Conservation (phyloP, 1,140 invertebrate species). For the Drosophila mojavensis region DNA sequence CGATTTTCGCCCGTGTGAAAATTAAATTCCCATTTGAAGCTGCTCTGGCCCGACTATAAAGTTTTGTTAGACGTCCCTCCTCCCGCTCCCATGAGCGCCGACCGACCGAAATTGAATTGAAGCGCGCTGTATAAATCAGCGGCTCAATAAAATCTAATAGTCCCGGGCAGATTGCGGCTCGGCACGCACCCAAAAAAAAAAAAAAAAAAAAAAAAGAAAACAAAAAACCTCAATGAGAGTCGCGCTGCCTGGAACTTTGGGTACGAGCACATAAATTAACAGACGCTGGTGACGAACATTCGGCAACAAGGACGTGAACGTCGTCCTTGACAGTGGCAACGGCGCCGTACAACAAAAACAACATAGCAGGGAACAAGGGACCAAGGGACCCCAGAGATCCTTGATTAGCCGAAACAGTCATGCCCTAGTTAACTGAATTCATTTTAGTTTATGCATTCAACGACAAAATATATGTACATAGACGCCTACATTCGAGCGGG, state of each 20-base stretch:
- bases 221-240: constrained; percentile 49
- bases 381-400: not conserved
- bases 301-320: constrained; percentile 32
- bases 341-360: constrained; percentile 16
- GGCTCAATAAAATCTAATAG: constrained; percentile 82
- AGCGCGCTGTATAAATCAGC: constrained; percentile 77
- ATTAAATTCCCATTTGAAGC: constrained; percentile 73
- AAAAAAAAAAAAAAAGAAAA: constrained; percentile 35
- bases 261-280: constrained; percentile 63
- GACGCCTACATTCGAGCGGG: too few species aligned
- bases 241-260: constrained; percentile 16
- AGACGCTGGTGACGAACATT: constrained; percentile 22
- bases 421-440: constrained; percentile 10
- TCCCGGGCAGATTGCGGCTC: constrained; percentile 68
- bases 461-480: not conserved
- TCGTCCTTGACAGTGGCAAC: constrained; percentile 68
- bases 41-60: constrained; percentile 42
- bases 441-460: not conserved
- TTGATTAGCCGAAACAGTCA: constrained; percentile 6
- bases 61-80: constrained; percentile 39
- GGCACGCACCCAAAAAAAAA: constrained; percentile 59
- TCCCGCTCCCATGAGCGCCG: not conserved
- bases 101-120: constrained; percentile 68
- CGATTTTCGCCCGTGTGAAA: constrained; percentile 68
- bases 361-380: constrained; percentile 3